Percentiles rank a stretch among this genome's conserved stretches.
Evolutionary conservation across 1,140 invertebrate genomes (phyloP).

Genomic region (Nephila pilipes): DNA sequence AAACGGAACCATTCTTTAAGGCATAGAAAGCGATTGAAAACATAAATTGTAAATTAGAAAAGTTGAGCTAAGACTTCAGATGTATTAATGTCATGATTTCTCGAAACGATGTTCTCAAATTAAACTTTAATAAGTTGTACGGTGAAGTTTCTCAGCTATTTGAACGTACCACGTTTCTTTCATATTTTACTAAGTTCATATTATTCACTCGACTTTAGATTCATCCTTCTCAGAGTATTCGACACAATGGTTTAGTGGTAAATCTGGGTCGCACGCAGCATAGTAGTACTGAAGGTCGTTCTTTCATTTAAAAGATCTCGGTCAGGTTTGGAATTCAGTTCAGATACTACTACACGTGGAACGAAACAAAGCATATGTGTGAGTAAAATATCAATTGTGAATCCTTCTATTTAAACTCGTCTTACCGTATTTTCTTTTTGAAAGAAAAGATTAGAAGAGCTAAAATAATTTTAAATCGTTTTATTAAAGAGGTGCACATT

Average conservation of each 20-base stretch:
- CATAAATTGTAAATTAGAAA: too few species aligned
- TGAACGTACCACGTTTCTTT: not conserved
- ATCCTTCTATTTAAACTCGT: not conserved
- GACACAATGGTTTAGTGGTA: not conserved
- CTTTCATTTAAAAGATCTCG: conserved; percentile 8
- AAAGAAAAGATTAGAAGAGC: not conserved
- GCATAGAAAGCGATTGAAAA: too few species aligned
- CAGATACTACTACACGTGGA: not conserved
- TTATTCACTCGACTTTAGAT: not conserved
- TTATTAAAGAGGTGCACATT: not conserved
- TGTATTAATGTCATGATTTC: not conserved
- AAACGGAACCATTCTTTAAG: too few species aligned
- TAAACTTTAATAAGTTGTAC: not conserved
- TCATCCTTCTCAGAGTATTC: not conserved
- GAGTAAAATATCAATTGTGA: not conserved
- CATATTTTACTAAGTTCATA: not conserved
- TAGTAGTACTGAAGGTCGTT: not conserved
- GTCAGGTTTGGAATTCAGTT: conserved; percentile 11
- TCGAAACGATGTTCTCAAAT: not conserved
- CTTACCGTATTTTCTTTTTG: not conserved
- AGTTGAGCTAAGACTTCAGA: too few species aligned
- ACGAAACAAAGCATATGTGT: not conserved
- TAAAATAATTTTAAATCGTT: not conserved
- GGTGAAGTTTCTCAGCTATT: not conserved
- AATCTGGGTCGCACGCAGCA: not conserved